phyloP scores from a whole-genome alignment of 2,113 vertebrate genomes.

The Misgurnus mizolepis region DNA sequence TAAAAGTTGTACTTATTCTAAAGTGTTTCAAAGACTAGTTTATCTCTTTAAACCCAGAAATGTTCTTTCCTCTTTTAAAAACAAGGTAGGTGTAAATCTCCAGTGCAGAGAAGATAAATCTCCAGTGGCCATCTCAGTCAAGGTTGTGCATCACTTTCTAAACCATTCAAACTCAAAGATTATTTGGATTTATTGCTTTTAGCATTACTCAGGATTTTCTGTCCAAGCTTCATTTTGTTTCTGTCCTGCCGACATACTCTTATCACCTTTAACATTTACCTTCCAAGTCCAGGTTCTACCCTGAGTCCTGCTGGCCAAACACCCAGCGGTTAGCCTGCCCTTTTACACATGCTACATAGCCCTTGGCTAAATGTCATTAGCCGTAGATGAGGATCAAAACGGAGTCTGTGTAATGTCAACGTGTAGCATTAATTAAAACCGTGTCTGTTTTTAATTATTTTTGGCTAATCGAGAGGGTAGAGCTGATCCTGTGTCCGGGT shows the following conservation, averaged over 20 bases:
- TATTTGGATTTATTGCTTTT: constrained; percentile 20
- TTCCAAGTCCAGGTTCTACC: constrained; percentile 15
- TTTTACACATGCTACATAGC: constrained; percentile 34
- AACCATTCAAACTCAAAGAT: constrained; percentile 30
- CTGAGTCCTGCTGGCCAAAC: constrained; percentile 26
- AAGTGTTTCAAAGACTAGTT: neutral
- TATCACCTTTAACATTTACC: constrained; percentile 40
- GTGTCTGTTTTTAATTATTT: constrained; percentile 46
- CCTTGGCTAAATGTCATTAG: constrained; percentile 22
- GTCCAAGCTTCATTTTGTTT: constrained; percentile 3
- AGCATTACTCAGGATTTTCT: constrained; percentile 7
- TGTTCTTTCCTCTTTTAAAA: neutral
- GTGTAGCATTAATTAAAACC: constrained; percentile 40
- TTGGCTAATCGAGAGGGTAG: constrained; percentile 17
- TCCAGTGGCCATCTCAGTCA: neutral
- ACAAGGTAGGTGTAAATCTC: neutral
- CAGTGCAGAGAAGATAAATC: too few species aligned
- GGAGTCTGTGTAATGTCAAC: constrained; percentile 35
- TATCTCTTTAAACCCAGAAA: neutral
- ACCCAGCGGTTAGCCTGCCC: constrained; percentile 5
- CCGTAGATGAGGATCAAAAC: constrained; percentile 6
- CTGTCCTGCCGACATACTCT: neutral
- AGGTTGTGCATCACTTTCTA: constrained; percentile 25
- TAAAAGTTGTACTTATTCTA: neutral
- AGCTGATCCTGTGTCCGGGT: neutral